Percentiles rank a stretch among this genome's conserved stretches.
phyloP scores from a whole-genome alignment of 1,140 invertebrate species.

The Eumeta japonica region DNA sequence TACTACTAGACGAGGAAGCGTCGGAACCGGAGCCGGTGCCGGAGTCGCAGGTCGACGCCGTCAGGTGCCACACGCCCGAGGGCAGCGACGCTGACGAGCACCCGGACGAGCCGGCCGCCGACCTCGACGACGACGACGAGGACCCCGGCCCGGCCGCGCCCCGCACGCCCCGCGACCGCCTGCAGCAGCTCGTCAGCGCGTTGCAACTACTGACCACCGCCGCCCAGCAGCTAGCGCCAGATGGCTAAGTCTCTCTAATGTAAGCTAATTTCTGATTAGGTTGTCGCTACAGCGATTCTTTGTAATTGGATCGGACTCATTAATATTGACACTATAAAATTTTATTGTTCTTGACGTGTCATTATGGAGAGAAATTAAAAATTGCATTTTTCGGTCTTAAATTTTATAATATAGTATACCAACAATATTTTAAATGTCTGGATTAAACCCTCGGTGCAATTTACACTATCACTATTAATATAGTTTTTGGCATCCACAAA shows the following conservation, averaged over 20 bases:
- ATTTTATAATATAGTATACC: too few relatives aligned
- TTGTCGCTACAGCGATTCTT: not conserved
- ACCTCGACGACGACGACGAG: constrained; percentile 7
- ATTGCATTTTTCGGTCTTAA: too few relatives aligned
- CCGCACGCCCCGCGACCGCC: constrained; percentile 8
- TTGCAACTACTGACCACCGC: not conserved
- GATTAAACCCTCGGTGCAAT: too few relatives aligned
- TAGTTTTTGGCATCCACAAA: too few relatives aligned
- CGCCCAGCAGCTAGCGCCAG: not conserved
- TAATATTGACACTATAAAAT: not conserved
- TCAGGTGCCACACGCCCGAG: constrained; percentile 12
- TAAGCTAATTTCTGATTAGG: not conserved
- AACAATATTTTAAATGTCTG: too few relatives aligned
- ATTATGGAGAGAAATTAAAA: too few relatives aligned
- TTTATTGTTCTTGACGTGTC: too few relatives aligned
- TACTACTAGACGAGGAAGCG: constrained; percentile 20
- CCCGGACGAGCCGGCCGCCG: constrained; percentile 9
- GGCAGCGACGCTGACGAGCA: constrained; percentile 16
- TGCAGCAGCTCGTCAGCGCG: not conserved
- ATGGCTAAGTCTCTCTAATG: not conserved
- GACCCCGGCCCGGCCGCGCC: constrained; percentile 1
- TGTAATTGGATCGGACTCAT: too few relatives aligned
- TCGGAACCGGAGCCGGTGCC: constrained; percentile 15
- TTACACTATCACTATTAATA: too few relatives aligned
- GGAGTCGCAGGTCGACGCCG: constrained; percentile 7